phyloP scores from a whole-genome alignment of 2,113 vertebrate genomes.

The Hassar affinis region DNA sequence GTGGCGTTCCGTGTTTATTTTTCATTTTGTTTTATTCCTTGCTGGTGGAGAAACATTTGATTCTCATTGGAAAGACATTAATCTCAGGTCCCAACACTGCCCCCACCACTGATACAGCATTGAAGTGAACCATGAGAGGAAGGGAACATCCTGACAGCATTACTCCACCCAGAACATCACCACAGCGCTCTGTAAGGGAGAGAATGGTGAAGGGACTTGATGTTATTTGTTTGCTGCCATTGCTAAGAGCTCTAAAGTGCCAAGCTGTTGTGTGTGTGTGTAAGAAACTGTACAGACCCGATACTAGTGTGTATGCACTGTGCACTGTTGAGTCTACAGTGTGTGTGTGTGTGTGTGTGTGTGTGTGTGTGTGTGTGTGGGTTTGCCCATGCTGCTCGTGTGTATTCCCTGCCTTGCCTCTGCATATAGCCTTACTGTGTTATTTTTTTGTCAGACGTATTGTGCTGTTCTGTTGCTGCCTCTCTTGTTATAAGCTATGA shows the following conservation, averaged over 20 bases:
- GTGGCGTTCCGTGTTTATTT: not conserved
- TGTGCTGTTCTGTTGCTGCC: constrained; percentile 9
- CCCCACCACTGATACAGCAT: constrained; percentile 20
- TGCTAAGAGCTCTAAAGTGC: constrained; percentile 44
- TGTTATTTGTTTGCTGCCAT: constrained; percentile 16
- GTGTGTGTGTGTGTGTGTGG: too few species aligned
- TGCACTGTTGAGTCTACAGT: constrained; percentile 36
- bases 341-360: not conserved
- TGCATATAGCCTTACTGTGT: constrained; percentile 25
- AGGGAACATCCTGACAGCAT: not conserved
- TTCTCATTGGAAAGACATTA: not conserved
- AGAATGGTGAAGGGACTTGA: not conserved
- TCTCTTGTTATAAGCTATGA: constrained; percentile 18
- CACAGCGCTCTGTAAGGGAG: not conserved
- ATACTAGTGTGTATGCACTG: constrained; percentile 32
- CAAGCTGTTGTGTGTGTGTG: constrained; percentile 26
- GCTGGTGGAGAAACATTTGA: not conserved
- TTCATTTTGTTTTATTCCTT: not conserved
- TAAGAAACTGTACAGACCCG: not conserved
- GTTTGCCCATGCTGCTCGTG: not conserved
- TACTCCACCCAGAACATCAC: not conserved
- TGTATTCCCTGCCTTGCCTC: constrained; percentile 16
- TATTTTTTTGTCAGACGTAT: constrained; percentile 29
- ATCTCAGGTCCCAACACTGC: constrained; percentile 42
- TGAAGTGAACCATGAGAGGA: not conserved